These are phyloP conservation scores for Meles meles DNA, from an alignment of 2,113 vertebrate genomes.

Conservation along the genomic window DNA sequence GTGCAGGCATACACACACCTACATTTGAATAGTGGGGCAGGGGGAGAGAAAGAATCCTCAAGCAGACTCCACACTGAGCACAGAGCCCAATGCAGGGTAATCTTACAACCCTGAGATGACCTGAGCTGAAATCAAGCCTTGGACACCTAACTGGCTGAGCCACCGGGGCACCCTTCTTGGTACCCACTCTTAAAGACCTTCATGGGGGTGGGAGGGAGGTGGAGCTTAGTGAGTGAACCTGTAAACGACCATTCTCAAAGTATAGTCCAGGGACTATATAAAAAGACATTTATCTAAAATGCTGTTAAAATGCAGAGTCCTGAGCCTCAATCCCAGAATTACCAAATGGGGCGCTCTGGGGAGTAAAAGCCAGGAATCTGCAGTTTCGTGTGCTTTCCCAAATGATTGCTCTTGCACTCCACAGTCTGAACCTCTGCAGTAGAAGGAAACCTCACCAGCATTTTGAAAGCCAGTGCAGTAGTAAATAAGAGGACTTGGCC, in stretches of 20 bases:
- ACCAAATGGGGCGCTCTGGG: neutral
- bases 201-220: neutral
- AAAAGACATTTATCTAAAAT: neutral
- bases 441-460: neutral
- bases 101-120: neutral
- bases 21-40: neutral
- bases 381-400: neutral
- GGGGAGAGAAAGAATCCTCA: neutral
- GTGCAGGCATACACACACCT: neutral
- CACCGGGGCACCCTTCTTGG: neutral
- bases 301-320: neutral
- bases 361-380: neutral
- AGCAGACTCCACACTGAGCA: neutral
- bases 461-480: neutral
- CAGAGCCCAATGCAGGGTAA: neutral
- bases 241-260: neutral
- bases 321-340: neutral
- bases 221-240: neutral
- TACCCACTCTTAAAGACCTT: constrained; percentile 1
- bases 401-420: neutral
- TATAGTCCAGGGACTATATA: neutral
- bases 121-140: neutral
- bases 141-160: neutral
- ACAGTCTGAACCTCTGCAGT: neutral
- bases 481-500: neutral